Base-by-base conservation (phyloP, 2,797 vertebrate genomes). In the Sylvia borin region DNA sequence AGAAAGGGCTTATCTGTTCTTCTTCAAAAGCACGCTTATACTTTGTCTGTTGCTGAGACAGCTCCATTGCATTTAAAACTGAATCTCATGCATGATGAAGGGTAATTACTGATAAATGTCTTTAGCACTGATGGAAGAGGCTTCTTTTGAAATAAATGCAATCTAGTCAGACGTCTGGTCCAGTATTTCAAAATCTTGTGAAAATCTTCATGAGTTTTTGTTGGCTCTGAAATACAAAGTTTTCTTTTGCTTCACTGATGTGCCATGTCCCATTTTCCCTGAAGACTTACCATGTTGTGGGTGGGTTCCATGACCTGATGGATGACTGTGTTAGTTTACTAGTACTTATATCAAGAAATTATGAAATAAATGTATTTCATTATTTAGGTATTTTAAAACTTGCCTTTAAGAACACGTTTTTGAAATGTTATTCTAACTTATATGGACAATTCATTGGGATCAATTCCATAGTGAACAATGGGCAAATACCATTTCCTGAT, bases 241-340 rank as follows among this genome's bases (percentile, higher is more conserved):
- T 72, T 90, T 80, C 17, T 83, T 50, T 54, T 83, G 8, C 34
- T 64, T 80, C 57, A 42, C 21, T 47, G 50, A 29, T 36, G 18
- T 67, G 7, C 38, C 1, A 0, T 26, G n/a, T 68, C 22, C 5
- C 5, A 2, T 65, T 90, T 86, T 75, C 0, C 0, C 0, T 42
- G 42, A 66, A 83, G 50, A 10, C 21, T 18, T 45, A n/a, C 3
- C 8, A n/a, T 11, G 0, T 57, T 65, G 11, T 47, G 9, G 8
- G 20, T 67, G 7, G 5, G 1, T 80, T 80, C 47, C 29, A 12
- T 1, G 3, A 50, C 16, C 34, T 67, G 24, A 20, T 64, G 36
- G 36, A 40, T 72, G 36, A n/a, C 47, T 85, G 1, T 29, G 15
- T 29, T 32, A 73, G 20, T 78, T 78, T 85, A 9, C n/a, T 74